Evolutionary conservation across 2,797 vertebrate species (phyloP), one percentile per base, ranked within the genome.

Genomic region (Diplodus puntazzo): DNA sequence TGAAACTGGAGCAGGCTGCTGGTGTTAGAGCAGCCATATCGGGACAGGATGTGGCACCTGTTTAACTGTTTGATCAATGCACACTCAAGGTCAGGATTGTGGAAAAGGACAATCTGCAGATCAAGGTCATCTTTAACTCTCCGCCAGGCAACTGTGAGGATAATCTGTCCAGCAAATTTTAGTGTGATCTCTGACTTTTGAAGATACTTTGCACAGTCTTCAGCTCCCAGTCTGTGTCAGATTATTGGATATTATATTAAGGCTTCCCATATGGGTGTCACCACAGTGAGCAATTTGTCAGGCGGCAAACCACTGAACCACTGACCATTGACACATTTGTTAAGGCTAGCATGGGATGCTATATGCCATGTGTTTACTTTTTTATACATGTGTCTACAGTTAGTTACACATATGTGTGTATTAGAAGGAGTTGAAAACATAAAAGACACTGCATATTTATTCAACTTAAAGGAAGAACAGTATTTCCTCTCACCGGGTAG

Each of bases 1-100:
- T 80, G 85, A 85, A 91, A 87, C 75, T 14, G 11, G 85, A 87
- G 79, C 79, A 30, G 79, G 45, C 50, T 8, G 52, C 55, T 45
- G 74, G 58, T 66, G 49, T 73, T 20, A 1, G 66, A 69, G 5
- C 74, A 69, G 61, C 70, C 73, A 20, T 16, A 59, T 43, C 18
- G 39, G 57, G 64, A 53, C 58, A n/a, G 58, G 63, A 82, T 70
- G 30, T 69, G 63, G 34, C 69, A 62, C 69, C 60, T 63, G 50
- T 79, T 79, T 42, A 53, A 6, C 34, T 73, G 5, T 80, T 75
- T 63, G 61, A 80, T 61, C 57, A 50, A 46, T 34, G 69, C 70
- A 21, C 20, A 34, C 7, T 57, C 16, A 67, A 64, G 60, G 68
- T 66, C 55, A 73, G 63, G 21, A 50, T 27, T 50, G 3, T 62